These are phyloP conservation scores for Elmis aenea DNA, from an alignment of 2,888 invertebrate species.

Conservation along the genomic window DNA sequence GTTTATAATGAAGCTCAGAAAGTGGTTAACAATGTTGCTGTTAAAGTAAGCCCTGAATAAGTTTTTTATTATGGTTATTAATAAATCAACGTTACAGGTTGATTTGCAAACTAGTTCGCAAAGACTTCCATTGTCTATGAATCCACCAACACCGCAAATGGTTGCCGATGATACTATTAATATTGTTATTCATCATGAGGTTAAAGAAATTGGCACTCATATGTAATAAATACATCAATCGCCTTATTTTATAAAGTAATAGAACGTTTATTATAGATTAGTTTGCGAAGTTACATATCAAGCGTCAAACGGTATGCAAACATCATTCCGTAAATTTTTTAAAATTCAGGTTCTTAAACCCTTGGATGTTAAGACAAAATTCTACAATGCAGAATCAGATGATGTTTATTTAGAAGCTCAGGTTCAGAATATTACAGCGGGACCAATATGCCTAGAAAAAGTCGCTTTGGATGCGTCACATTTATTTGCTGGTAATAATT, in stretches of 20 bases:
- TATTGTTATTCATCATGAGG: slow-evolving; percentile 96
- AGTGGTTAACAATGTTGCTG: slow-evolving; percentile 73
- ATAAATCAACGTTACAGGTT: slow-evolving; percentile 52
- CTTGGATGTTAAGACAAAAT: slow-evolving; percentile 96
- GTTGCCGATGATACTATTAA: slow-evolving; percentile 83
- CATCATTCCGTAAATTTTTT: slow-evolving; percentile 93
- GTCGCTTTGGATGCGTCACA: slow-evolving; percentile 90
- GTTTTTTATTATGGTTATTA: slow-evolving; percentile 3
- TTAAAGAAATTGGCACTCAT: slow-evolving; percentile 98
- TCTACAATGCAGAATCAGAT: slow-evolving; percentile 88
- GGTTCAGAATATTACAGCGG: slow-evolving; percentile 88
- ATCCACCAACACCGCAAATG: slow-evolving; percentile 55
- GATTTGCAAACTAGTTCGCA: slow-evolving; percentile 92
- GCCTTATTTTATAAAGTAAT: no score
- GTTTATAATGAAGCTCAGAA: slow-evolving; percentile 93
- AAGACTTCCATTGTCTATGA: slow-evolving; percentile 73
- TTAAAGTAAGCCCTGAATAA: slow-evolving; percentile 58
- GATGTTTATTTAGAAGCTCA: slow-evolving; percentile 69
- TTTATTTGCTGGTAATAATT: slow-evolving; percentile 64
- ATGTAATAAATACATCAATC: no score
- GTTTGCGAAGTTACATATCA: slow-evolving; percentile 95
- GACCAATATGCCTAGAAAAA: slow-evolving; percentile 90
- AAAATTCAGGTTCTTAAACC: slow-evolving; percentile 98
- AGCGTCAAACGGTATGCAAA: slow-evolving; percentile 66
- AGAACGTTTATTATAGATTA: slow-evolving; percentile 54